Evolutionary conservation across 2,113 vertebrate species (phyloP), one percentile per base, ranked within the genome.

Genomic region (Piaya cayana): DNA sequence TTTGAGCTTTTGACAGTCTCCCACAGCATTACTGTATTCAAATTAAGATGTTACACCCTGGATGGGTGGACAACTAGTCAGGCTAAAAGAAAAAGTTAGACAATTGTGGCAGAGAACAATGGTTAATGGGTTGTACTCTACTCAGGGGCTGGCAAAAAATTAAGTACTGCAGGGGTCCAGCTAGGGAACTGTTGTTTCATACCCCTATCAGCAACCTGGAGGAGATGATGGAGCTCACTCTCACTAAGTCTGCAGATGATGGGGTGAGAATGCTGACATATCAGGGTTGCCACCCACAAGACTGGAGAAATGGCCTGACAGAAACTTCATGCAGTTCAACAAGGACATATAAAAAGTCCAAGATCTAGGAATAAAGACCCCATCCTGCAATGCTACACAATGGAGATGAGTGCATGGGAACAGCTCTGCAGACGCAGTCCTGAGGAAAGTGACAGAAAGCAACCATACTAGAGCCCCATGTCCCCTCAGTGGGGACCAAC

Each of bases 301-400:
- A 45, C 26, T 79, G 62, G 29, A 92, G 39, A 79, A 75, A 29
- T 2, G 9, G 39, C 34, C 64, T 67, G 42, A 71, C 9, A 34
- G 63, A 59, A 72, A 81, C 8, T 27, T 59, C 32, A 64, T 6
- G 12, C 15, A 72, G 53, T 20, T 80, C 27, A 53, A 36, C 47
- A 59, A 55, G 34, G n/a, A 80, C 63, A 55, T 15, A 60, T 0
- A 26, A 5, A 39, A 72, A 58, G 43, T 63, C 22, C 45, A 30
- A 11, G 19, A 67, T 12, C 36, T n/a, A 16, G 29, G 19, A 75
- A 30, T n/a, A 36, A 74, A 64, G 34, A 5, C 16, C 32, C 8
- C 3, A 75, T 29, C 12, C 21, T 58, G 49, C 20, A 64, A 39
- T 5, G 2, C 9, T 19, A 34, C n/a, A 32, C 0, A 0, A 21